These are phyloP conservation scores for Agelastica alni DNA, from an alignment of 2,888 invertebrate species.

Conservation along the genomic window DNA sequence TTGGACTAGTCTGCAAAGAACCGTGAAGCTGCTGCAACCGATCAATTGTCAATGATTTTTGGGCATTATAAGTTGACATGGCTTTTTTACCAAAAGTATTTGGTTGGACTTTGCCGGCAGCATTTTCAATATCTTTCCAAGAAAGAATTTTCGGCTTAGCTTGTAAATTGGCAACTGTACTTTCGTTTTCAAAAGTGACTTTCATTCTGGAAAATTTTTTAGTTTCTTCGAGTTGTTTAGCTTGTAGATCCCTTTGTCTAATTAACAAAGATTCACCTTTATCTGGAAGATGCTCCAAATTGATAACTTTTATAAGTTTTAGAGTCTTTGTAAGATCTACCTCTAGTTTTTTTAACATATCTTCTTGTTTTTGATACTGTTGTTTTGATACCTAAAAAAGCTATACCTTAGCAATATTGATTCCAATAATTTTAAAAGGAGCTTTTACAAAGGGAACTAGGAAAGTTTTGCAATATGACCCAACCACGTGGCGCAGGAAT, in stretches of 20 bases:
- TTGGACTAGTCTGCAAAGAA: conserved; percentile 70
- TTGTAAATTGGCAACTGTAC: background rate
- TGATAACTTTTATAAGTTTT: conserved; percentile 42
- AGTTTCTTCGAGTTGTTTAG: conserved; percentile 57
- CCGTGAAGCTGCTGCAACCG: conserved; percentile 72
- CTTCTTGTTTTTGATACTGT: conserved; percentile 19
- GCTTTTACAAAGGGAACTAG: too few relatives aligned
- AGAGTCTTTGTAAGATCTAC: conserved; percentile 30
- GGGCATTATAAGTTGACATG: conserved; percentile 69
- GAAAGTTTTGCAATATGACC: too few relatives aligned
- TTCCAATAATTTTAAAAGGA: too few relatives aligned
- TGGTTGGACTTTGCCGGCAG: conserved; percentile 61
- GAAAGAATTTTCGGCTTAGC: conserved; percentile 39
- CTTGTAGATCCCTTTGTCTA: conserved; percentile 57
- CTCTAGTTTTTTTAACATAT: conserved; percentile 30
- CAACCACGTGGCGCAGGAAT: too few relatives aligned
- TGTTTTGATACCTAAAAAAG: conserved; percentile 23
- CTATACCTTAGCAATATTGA: too few relatives aligned
- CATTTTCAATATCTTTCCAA: conserved; percentile 63
- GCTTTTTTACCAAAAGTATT: conserved; percentile 65
- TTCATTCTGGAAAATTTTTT: conserved; percentile 60
- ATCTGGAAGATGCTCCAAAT: conserved; percentile 62
- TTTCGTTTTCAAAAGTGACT: conserved; percentile 44
- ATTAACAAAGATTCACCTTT: conserved; percentile 64
- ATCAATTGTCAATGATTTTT: conserved; percentile 72